A percentile compares a stretch with the other conserved stretches of the same genome.
Evolutionary conservation across 2,797 vertebrate species (phyloP).

Genomic region (Parotocinclus haroldoi): DNA sequence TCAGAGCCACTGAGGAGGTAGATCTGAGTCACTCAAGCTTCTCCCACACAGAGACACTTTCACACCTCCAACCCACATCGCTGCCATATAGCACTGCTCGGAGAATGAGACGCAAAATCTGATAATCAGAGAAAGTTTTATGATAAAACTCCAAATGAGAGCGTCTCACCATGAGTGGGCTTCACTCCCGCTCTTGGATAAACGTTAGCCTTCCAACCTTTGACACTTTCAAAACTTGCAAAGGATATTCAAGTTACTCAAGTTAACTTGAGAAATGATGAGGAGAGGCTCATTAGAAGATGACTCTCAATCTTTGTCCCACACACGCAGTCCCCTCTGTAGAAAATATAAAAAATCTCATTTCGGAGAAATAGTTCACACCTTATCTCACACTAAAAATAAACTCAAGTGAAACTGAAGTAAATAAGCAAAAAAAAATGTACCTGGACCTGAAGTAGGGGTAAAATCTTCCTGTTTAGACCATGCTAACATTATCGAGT

Average conservation of each 20-base stretch:
- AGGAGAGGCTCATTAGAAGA: neutral
- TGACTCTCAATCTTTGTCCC: conserved; percentile 2
- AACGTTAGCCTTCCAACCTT: neutral
- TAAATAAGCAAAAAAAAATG: too few relatives aligned
- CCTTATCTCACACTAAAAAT: too few relatives aligned
- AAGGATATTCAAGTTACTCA: neutral
- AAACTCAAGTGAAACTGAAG: too few relatives aligned
- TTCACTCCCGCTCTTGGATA: neutral
- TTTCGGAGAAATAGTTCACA: too few relatives aligned
- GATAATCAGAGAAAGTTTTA: conserved; percentile 3
- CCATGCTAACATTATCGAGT: too few relatives aligned
- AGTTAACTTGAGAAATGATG: neutral
- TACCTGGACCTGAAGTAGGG: too few relatives aligned
- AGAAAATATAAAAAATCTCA: too few relatives aligned
- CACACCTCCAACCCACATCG: conserved; percentile 39
- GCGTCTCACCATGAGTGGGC: conserved; percentile 10
- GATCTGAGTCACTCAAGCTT: conserved; percentile 42
- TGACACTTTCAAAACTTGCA: conserved; percentile 14
- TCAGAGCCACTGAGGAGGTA: conserved; percentile 35
- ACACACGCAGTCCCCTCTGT: too few relatives aligned
- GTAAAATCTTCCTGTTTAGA: too few relatives aligned
- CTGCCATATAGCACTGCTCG: conserved; percentile 16
- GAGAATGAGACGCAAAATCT: conserved; percentile 10
- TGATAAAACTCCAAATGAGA: conserved; percentile 24
- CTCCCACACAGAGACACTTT: conserved; percentile 39